Evolutionary conservation across 2,888 invertebrate species (phyloP).

Genomic region (Ceramica pisi): DNA sequence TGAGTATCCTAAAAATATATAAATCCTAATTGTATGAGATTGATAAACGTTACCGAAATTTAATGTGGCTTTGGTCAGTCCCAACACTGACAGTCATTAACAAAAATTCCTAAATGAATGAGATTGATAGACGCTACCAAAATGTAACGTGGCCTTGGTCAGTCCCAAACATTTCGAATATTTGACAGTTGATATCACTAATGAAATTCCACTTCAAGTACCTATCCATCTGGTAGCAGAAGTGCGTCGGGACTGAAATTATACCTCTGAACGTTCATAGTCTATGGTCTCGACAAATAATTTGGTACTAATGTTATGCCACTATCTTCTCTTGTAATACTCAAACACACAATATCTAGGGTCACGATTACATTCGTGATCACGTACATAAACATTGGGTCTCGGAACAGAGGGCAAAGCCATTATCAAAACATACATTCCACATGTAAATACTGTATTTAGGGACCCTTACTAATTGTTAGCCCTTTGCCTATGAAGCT

Average conservation of each 20-base stretch:
- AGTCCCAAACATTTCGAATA: too few species aligned
- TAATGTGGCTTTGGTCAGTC: too few species aligned
- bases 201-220: background rate
- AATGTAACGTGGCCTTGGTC: too few species aligned
- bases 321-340: conserved; percentile 20
- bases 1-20: too few species aligned
- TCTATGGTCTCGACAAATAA: background rate
- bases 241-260: background rate
- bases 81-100: too few species aligned
- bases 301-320: conserved; percentile 3
- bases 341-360: conserved; percentile 6
- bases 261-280: background rate
- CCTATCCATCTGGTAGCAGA: too few species aligned
- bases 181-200: background rate
- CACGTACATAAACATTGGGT: conserved; percentile 28
- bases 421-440: conserved; percentile 30
- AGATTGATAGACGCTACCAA: too few species aligned
- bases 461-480: background rate
- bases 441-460: background rate
- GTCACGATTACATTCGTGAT: conserved; percentile 17
- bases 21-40: too few species aligned
- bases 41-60: too few species aligned
- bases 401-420: conserved; percentile 9
- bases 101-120: too few species aligned
- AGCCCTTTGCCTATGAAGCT: background rate